phyloP scores from a whole-genome alignment of 30 jellyfish, hydroid and myxozoan species.

The Hydractinia symbiolongicarpus region DNA sequence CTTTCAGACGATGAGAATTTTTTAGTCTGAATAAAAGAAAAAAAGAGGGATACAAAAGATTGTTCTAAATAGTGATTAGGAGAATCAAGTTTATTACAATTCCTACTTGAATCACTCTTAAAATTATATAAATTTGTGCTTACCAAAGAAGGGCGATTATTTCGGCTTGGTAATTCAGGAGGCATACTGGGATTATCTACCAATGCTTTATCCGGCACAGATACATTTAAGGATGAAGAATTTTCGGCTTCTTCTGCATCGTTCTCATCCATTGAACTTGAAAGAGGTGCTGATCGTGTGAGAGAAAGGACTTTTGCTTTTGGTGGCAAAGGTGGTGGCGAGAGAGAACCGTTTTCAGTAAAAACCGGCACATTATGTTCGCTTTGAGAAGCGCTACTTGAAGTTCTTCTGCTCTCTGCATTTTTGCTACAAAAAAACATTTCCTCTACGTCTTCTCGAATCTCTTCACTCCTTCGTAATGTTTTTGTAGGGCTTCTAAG shows the following conservation, averaged over 20 bases:
- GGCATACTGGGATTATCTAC: neutral
- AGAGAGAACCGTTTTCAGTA: neutral
- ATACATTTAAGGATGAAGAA: too few relatives aligned
- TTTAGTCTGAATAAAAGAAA: too few relatives aligned
- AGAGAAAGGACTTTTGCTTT: neutral
- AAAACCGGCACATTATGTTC: neutral
- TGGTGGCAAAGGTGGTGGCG: conserved; percentile 17
- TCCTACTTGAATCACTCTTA: too few relatives aligned
- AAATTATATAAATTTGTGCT: too few relatives aligned
- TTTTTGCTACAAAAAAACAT: neutral
- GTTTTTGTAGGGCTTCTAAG: neutral
- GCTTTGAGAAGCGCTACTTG: neutral
- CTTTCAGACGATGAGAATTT: neutral
- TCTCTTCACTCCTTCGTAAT: neutral
- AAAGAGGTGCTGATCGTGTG: conserved; percentile 21
- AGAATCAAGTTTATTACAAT: too few relatives aligned
- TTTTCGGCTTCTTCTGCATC: too few relatives aligned
- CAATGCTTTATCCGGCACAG: too few relatives aligned
- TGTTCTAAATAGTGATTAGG: too few relatives aligned
- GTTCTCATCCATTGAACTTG: neutral
- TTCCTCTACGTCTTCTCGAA: conserved; percentile 4
- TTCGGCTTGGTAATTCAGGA: conserved; percentile 12
- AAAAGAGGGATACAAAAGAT: too few relatives aligned
- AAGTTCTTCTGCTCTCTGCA: neutral
- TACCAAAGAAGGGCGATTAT: conserved; percentile 4